phyloP scores from a whole-genome alignment of 2,888 invertebrate species.

The Dynastes tityus region DNA sequence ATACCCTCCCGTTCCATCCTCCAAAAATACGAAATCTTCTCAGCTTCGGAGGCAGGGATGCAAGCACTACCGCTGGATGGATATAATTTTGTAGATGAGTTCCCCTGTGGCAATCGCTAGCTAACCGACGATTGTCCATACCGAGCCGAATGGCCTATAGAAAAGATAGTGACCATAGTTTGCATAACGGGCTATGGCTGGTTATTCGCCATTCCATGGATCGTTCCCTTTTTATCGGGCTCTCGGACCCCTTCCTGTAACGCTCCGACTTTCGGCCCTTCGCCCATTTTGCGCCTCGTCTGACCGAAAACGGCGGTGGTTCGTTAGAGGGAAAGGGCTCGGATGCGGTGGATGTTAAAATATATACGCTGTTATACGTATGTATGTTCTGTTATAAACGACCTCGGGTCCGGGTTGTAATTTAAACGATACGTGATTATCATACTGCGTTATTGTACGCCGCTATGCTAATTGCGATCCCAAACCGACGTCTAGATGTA shows the following conservation, averaged over 20 bases:
- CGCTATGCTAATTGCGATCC: slow-evolving; percentile 51
- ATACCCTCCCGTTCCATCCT: slow-evolving; percentile 57
- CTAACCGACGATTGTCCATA: slow-evolving; percentile 69
- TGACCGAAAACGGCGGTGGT: slow-evolving; percentile 15
- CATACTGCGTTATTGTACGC: slow-evolving; percentile 60
- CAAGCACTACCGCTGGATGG: slow-evolving; percentile 64
- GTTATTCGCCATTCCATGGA: slow-evolving; percentile 66
- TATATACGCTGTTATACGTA: slow-evolving; percentile 6
- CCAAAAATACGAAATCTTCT: slow-evolving; percentile 23
- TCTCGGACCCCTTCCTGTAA: slow-evolving; percentile 62
- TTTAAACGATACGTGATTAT: slow-evolving; percentile 69
- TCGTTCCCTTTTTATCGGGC: slow-evolving; percentile 66
- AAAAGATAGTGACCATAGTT: slow-evolving; percentile 68
- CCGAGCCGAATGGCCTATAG: slow-evolving; percentile 66
- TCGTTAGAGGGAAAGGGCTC: slow-evolving; percentile 24
- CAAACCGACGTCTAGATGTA: slow-evolving; percentile 34
- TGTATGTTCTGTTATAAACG: slow-evolving; percentile 40
- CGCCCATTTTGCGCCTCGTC: not conserved
- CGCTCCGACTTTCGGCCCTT: slow-evolving; percentile 38
- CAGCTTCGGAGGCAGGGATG: slow-evolving; percentile 26
- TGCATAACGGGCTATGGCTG: slow-evolving; percentile 68
- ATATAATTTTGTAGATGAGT: slow-evolving; percentile 67
- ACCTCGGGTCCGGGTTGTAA: slow-evolving; percentile 57
- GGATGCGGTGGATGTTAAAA: slow-evolving; percentile 28
- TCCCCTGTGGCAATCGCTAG: slow-evolving; percentile 65